Percentiles rank a stretch among this genome's conserved stretches.
Evolutionary conservation across 1,140 invertebrate genomes (phyloP).

Genomic region (Ylistrum balloti): DNA sequence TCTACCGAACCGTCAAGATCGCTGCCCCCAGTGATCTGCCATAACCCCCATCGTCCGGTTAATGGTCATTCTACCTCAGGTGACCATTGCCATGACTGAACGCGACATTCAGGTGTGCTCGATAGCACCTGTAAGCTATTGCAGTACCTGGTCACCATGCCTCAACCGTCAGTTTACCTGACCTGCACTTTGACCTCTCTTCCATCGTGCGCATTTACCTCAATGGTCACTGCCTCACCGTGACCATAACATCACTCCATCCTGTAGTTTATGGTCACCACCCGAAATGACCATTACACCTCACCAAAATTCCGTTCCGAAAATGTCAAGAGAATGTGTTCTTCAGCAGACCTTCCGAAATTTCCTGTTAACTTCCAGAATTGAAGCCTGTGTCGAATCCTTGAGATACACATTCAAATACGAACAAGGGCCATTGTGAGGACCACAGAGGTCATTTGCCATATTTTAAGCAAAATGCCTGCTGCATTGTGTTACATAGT

Average conservation of each 20-base stretch:
- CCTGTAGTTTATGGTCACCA: neutral
- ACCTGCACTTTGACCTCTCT: neutral
- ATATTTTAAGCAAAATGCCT: neutral
- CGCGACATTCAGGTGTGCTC: neutral
- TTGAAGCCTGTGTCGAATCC: too few relatives aligned
- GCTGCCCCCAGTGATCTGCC: neutral
- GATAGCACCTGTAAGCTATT: neutral
- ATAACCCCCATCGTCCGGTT: neutral
- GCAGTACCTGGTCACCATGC: neutral
- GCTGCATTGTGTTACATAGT: neutral
- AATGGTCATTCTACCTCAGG: slow-evolving; percentile 23
- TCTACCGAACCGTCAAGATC: slow-evolving; percentile 1
- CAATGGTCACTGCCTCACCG: slow-evolving; percentile 6
- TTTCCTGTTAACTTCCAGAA: too few relatives aligned
- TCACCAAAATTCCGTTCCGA: neutral
- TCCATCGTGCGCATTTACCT: slow-evolving; percentile 21
- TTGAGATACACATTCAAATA: too few relatives aligned
- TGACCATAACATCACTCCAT: neutral
- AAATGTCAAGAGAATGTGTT: neutral
- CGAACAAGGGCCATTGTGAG: too few relatives aligned
- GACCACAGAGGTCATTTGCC: too few relatives aligned
- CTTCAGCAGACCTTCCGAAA: neutral
- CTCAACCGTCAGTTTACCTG: slow-evolving; percentile 8
- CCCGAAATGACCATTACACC: neutral
- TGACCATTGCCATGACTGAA: neutral